Conservation (phyloP, 2,888 invertebrate genomes). For the Tenthredo notha region DNA sequence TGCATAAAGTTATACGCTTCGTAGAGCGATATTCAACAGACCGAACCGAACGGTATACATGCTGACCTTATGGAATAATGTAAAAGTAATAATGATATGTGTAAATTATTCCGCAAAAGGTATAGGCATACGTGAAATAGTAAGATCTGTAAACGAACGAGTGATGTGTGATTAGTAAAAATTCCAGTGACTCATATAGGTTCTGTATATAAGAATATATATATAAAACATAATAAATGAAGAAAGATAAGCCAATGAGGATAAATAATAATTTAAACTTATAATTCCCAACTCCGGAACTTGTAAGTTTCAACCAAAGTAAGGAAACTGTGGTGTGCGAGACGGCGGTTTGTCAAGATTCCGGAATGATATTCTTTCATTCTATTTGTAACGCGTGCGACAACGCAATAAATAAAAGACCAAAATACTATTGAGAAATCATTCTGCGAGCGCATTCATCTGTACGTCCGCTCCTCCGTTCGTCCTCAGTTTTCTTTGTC, state of each 20-base stretch:
- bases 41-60: slow-evolving; percentile 3
- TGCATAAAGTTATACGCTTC: not conserved
- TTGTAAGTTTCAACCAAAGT: not conserved
- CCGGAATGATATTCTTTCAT: not conserved
- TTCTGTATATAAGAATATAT: not conserved
- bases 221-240: too few species aligned
- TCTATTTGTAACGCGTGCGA: not conserved
- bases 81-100: not conserved
- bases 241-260: not conserved
- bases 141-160: not conserved
- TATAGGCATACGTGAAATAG: not conserved
- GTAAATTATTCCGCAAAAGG: not conserved
- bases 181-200: not conserved
- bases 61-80: slow-evolving; percentile 1
- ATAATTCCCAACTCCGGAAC: not conserved
- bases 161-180: not conserved
- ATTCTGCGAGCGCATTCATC: not conserved
- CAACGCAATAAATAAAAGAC: not conserved
- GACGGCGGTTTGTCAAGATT: not conserved
- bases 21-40: not conserved
- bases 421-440: not conserved
- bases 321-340: not conserved
- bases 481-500: not conserved
- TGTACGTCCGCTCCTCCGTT: not conserved
- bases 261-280: not conserved